Percentiles rank a stretch among this genome's conserved stretches.
These are phyloP conservation scores for Caenorhabditis wallacei DNA, from an alignment of 2,888 invertebrate genomes.

Conservation along the genomic window DNA sequence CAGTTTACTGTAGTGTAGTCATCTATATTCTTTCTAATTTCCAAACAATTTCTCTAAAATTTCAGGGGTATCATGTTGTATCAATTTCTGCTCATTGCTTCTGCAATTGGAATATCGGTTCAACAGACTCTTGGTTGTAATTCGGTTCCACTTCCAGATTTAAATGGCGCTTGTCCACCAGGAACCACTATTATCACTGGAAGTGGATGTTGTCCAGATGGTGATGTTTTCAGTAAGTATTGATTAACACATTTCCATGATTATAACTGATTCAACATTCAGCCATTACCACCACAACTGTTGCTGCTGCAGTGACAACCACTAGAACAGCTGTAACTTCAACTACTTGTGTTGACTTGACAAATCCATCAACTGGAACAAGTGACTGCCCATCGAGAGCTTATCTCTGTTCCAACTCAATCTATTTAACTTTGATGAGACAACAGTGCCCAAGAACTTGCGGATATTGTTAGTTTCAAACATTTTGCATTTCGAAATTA, in stretches of 20 bases:
- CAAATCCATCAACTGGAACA: constrained; percentile 53
- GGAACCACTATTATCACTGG: constrained; percentile 35
- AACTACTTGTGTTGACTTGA: constrained; percentile 56
- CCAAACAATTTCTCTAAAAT: not conserved
- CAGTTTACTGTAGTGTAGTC: constrained; percentile 14
- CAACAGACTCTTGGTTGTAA: constrained; percentile 36
- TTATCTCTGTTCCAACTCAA: constrained; percentile 45
- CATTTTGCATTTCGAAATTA: too few relatives aligned
- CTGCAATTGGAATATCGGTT: constrained; percentile 5
- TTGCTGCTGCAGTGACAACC: constrained; percentile 22
- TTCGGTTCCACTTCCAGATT: constrained; percentile 35
- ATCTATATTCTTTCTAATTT: not conserved
- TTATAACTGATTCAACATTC: not conserved
- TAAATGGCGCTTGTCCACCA: constrained; percentile 42
- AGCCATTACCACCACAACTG: constrained; percentile 22
- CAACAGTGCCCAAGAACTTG: constrained; percentile 52
- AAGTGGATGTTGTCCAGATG: constrained; percentile 44
- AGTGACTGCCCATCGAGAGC: constrained; percentile 54
- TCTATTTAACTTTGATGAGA: constrained; percentile 48
- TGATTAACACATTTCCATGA: not conserved
- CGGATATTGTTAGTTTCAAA: constrained; percentile 53
- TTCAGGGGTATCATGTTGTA: constrained; percentile 22
- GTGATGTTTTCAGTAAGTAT: constrained; percentile 32
- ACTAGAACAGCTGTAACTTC: constrained; percentile 20
- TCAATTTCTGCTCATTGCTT: constrained; percentile 17